These are phyloP conservation scores for Deroplatys truncata DNA, from an alignment of 2,888 invertebrate species.

Conservation along the genomic window DNA sequence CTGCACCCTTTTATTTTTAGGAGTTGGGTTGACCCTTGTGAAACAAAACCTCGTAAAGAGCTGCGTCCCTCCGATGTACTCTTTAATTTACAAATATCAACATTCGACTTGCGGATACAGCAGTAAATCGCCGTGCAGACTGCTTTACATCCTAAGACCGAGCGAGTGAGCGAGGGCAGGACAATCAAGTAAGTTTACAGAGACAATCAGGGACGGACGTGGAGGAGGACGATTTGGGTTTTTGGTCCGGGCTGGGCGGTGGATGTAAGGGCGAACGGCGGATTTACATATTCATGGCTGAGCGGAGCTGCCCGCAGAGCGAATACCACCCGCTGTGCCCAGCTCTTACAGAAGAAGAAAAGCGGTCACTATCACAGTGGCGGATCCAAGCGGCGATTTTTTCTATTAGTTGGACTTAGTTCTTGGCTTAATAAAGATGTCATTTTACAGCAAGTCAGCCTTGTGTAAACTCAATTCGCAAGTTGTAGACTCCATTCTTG, in stretches of 20 bases:
- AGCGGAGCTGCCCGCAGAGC: neutral
- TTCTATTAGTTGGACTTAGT: neutral
- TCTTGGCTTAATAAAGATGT: neutral
- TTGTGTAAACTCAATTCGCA: too few species aligned
- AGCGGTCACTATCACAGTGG: neutral
- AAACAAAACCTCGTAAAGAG: neutral
- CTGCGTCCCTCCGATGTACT: neutral
- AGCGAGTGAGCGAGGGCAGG: neutral
- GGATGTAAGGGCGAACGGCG: neutral
- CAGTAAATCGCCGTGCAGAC: neutral
- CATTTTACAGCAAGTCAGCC: too few species aligned
- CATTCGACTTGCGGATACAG: neutral
- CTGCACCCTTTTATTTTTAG: neutral
- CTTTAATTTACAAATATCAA: neutral
- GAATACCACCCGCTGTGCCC: neutral
- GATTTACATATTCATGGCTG: conserved; percentile 16
- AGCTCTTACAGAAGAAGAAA: neutral
- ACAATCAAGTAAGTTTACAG: neutral
- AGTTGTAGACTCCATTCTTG: too few species aligned
- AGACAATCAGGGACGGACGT: neutral
- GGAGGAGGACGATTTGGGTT: neutral
- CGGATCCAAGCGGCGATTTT: neutral
- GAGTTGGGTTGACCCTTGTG: neutral
- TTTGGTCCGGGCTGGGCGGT: neutral
- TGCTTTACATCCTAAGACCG: neutral